A percentile compares a stretch with the other conserved stretches of the same genome.
phyloP scores from a whole-genome alignment of 2,797 vertebrate species.

The Lophotriccus pileatus region DNA sequence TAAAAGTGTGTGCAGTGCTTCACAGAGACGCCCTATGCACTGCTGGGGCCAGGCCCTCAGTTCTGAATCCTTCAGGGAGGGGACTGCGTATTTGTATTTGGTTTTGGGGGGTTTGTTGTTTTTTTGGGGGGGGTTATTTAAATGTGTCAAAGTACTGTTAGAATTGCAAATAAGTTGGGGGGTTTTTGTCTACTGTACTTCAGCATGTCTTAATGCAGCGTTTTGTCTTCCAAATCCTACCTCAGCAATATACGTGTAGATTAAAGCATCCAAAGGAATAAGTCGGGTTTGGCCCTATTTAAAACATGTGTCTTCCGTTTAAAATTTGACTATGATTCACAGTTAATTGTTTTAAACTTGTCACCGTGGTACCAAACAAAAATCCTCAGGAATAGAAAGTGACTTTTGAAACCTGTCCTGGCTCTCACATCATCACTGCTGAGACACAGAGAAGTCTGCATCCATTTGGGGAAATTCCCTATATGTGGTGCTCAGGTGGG shows the following conservation, averaged over 20 bases:
- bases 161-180: not conserved
- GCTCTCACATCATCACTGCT: rapidly evolving
- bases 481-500: not conserved
- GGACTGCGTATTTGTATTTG: not conserved
- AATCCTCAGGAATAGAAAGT: not conserved
- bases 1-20: not conserved
- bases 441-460: not conserved
- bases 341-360: not conserved
- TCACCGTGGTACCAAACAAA: not conserved
- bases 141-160: not conserved
- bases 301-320: not conserved
- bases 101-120: not conserved
- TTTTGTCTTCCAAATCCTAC: not conserved
- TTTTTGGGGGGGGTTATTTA: not conserved
- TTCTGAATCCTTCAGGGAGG: not conserved
- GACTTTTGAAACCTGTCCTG: not conserved
- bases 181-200: not conserved
- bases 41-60: not conserved
- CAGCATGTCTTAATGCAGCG: not conserved
- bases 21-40: rapidly evolving
- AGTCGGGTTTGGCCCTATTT: not conserved
- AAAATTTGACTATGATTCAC: not conserved
- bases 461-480: not conserved
- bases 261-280: not conserved
- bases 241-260: not conserved